Conservation (phyloP, 2,888 invertebrate genomes). For the Altica lythri region DNA sequence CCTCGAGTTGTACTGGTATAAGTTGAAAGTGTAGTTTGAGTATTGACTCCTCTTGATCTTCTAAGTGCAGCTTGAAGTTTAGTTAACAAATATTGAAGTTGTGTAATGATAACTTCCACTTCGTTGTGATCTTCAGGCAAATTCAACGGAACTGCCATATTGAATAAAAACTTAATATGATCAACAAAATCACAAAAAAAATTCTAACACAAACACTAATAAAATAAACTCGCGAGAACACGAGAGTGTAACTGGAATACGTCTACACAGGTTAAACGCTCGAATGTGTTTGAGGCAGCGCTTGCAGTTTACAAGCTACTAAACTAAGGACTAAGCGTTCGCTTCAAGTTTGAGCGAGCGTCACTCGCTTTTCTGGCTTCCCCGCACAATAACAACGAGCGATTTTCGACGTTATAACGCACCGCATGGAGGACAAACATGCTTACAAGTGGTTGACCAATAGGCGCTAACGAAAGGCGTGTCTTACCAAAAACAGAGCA, state of each 20-base stretch:
- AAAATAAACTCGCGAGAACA: slow-evolving; percentile 32
- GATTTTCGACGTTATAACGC: slow-evolving; percentile 35
- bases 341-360: slow-evolving; percentile 36
- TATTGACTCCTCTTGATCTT: slow-evolving; percentile 27
- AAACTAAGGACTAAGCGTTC: no score
- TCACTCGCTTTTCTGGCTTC: slow-evolving; percentile 40
- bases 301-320: slow-evolving; percentile 33
- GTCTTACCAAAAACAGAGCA: slow-evolving; percentile 51
- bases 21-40: slow-evolving; percentile 8
- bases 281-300: slow-evolving; percentile 42
- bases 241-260: slow-evolving; percentile 33
- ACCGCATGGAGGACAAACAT: slow-evolving; percentile 39
- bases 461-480: slow-evolving; percentile 48
- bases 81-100: slow-evolving; percentile 43
- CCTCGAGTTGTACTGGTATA: slow-evolving; percentile 22
- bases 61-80: slow-evolving; percentile 41
- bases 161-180: slow-evolving; percentile 19
- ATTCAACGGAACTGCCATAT: slow-evolving; percentile 56
- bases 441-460: slow-evolving; percentile 45
- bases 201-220: slow-evolving; percentile 32
- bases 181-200: slow-evolving; percentile 28
- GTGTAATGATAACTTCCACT: slow-evolving; percentile 46
- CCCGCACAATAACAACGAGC: slow-evolving; percentile 37
- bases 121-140: slow-evolving; percentile 53
- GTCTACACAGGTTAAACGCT: slow-evolving; percentile 42